Evolutionary conservation across 1,140 invertebrate species (phyloP).

Genomic region (Akabosia matsudoensis): DNA sequence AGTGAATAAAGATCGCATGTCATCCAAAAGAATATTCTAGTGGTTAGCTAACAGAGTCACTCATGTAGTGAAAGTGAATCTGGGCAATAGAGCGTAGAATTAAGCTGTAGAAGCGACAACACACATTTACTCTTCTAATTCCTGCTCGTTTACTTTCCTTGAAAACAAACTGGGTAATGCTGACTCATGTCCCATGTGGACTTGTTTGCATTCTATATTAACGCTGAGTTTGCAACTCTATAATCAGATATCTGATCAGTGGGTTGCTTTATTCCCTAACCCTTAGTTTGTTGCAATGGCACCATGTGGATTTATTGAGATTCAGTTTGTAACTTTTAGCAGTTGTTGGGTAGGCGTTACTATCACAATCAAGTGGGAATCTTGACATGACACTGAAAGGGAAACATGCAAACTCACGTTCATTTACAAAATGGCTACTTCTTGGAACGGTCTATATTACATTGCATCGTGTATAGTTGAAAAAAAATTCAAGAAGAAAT

Average conservation of each 20-base stretch:
- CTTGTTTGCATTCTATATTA: slow-evolving; percentile 21
- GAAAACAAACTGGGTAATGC: not conserved
- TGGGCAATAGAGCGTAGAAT: not conserved
- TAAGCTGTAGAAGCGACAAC: not conserved
- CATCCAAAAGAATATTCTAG: too few relatives aligned
- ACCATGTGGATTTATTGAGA: not conserved
- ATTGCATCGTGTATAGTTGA: too few relatives aligned
- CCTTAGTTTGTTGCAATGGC: not conserved
- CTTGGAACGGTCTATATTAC: too few relatives aligned
- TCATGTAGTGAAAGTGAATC: too few relatives aligned
- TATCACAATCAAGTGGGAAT: not conserved
- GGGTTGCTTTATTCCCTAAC: not conserved
- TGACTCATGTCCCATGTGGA: not conserved
- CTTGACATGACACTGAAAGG: not conserved
- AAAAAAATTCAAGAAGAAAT: too few relatives aligned
- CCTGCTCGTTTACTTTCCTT: not conserved
- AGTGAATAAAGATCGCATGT: too few relatives aligned
- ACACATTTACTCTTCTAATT: slow-evolving; percentile 15
- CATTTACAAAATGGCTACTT: too few relatives aligned
- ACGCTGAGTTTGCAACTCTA: slow-evolving; percentile 5
- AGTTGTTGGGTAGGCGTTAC: too few relatives aligned
- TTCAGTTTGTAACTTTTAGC: not conserved
- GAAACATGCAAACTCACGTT: too few relatives aligned
- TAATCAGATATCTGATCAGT: slow-evolving; percentile 11
- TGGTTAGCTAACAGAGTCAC: too few relatives aligned